Base-by-base conservation (phyloP, 2,113 vertebrate genomes). In the Coturnix japonica region DNA sequence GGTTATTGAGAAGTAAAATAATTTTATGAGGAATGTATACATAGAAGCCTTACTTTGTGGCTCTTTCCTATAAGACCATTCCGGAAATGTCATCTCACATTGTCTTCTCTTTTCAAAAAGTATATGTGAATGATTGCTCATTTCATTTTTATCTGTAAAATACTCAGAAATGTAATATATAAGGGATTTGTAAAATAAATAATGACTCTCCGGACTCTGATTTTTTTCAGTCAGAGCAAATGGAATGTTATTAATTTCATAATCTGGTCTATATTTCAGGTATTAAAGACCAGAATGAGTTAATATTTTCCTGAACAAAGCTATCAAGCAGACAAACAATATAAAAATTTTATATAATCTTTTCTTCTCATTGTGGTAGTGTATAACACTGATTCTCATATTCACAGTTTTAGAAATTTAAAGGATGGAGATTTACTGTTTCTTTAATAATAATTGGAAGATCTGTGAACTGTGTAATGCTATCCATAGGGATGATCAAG, bases 121-220 rank as follows among this genome's bases (percentile, higher is more conserved):
- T 56, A 7, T 71, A 73, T 47, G 23, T n/a, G 51, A 78, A 33
- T 1, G 4, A 60, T 84, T 35, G 63, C 59, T 86, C 44, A 54
- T 84, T 13, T 91, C 49, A 85, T 64, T 66, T 91, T 89, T 92
- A 73, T 70, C 67, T 59, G 65, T 83, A 49, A 63, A 95, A 96
- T 96, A 95, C 94, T 97, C 94, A 91, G 87, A 92, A 95, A 91
- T 73, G 60, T 83, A 82, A 82, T 95, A 94, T 67, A 87, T 63
- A 96, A 94, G 79, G 78, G 31, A 87, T 96, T 96, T 96, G 47
- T 74, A 94, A 96, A 93, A 81, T 91, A 95, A 91, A 94, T 89
- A 91, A 22, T 87, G 31, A 44, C 56, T 93, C 73, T 54, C 81
- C 41, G 80, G 69, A 67, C 71, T 64, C 53, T 78, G 63, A 56